phyloP scores from a whole-genome alignment of 2,888 invertebrate species.

The Gisinianus flammeolus region DNA sequence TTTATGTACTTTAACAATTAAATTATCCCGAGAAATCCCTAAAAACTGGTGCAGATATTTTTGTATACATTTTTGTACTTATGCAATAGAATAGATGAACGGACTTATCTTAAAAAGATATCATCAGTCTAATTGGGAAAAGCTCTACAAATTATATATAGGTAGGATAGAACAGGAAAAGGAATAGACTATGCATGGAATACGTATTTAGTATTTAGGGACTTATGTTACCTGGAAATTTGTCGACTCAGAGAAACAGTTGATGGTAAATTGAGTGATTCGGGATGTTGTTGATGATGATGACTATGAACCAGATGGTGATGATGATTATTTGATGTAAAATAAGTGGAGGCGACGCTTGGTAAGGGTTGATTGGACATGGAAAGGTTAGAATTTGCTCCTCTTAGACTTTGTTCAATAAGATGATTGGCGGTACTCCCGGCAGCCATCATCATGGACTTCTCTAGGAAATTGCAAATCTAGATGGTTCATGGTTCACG shows the following conservation, averaged over 20 bases:
- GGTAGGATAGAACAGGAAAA: too few relatives aligned
- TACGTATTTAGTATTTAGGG: too few relatives aligned
- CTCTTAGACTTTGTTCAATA: constrained; percentile 43
- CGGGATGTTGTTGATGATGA: constrained; percentile 37
- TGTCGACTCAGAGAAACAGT: constrained; percentile 34
- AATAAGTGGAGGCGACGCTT: constrained; percentile 36
- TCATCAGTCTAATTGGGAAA: too few relatives aligned
- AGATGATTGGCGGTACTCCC: constrained; percentile 31
- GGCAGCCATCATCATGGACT: constrained; percentile 25
- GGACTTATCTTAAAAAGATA: too few relatives aligned
- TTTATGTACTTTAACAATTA: constrained; percentile 36
- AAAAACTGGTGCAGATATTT: too few relatives aligned
- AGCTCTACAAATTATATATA: too few relatives aligned
- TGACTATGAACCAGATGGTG: constrained; percentile 39
- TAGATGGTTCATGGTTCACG: not conserved
- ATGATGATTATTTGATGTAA: constrained; percentile 28
- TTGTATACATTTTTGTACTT: too few relatives aligned
- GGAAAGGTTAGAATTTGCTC: constrained; percentile 7
- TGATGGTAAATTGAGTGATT: constrained; percentile 24
- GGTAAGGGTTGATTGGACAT: constrained; percentile 43
- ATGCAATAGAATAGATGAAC: too few relatives aligned
- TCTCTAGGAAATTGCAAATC: constrained; percentile 13
- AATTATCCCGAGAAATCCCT: constrained; percentile 28
- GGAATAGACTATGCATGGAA: too few relatives aligned
- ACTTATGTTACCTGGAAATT: constrained; percentile 37